A percentile compares a stretch with the other conserved stretches of the same genome.
Evolutionary conservation across 2,888 invertebrate species (phyloP).

Genomic region (Teleogryllus oceanicus): DNA sequence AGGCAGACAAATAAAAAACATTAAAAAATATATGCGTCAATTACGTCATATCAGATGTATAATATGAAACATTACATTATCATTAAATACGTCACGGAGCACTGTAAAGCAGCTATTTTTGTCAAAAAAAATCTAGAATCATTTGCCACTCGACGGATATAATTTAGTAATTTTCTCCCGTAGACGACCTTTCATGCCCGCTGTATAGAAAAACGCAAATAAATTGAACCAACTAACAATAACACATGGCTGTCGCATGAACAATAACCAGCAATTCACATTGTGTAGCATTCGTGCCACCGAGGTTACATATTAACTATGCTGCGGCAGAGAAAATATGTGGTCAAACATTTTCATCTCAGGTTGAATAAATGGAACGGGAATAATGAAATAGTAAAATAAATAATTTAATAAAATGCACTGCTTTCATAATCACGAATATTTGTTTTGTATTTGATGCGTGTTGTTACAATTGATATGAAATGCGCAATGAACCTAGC

Average conservation of each 20-base stretch:
- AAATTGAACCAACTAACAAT: neutral
- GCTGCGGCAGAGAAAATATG: neutral
- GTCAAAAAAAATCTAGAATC: no score
- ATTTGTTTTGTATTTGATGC: slow-evolving; percentile 18
- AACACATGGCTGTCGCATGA: neutral
- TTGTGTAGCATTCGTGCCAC: neutral
- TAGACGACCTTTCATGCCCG: no score
- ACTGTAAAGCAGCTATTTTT: no score
- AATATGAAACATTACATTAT: no score
- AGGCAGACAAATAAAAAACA: no score
- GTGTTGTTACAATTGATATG: slow-evolving; percentile 18
- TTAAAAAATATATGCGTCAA: no score
- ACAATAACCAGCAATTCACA: neutral
- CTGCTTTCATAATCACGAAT: slow-evolving; percentile 1
- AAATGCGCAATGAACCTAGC: neutral
- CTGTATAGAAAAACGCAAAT: neutral
- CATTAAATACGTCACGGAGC: no score
- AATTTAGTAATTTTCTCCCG: no score
- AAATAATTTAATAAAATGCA: slow-evolving; percentile 18
- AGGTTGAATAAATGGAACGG: neutral
- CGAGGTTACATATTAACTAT: neutral
- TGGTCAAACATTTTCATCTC: neutral
- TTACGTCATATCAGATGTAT: no score
- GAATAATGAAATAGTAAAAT: slow-evolving; percentile 18
- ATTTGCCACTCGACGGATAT: no score